These are phyloP conservation scores for Drosophila putrida DNA, from an alignment of 2,888 invertebrate genomes.

Conservation along the genomic window DNA sequence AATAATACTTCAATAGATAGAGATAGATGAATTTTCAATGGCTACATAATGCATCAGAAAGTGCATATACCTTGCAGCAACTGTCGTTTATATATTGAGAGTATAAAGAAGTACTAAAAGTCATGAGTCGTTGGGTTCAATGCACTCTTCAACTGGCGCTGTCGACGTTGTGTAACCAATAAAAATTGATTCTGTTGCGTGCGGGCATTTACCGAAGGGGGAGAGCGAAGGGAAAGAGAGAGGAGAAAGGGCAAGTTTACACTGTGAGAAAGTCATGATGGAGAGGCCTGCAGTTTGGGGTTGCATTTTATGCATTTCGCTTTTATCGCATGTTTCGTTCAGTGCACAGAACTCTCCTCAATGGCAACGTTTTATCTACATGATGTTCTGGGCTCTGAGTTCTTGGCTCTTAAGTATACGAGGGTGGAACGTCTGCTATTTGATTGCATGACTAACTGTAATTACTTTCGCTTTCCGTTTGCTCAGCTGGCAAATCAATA, in stretches of 20 bases:
- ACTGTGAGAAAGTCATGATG: slow-evolving; percentile 42
- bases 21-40: neutral
- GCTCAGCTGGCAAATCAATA: slow-evolving; percentile 65
- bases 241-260: slow-evolving; percentile 13
- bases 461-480: slow-evolving; percentile 76
- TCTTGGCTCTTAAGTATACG: neutral
- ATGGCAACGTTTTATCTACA: slow-evolving; percentile 39
- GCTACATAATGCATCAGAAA: neutral
- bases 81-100: slow-evolving; percentile 2
- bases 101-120: slow-evolving; percentile 68
- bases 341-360: slow-evolving; percentile 26
- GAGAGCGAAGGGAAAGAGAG: neutral
- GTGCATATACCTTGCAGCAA: slow-evolving; percentile 8
- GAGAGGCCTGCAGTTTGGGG: slow-evolving; percentile 41
- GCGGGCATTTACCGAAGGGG: slow-evolving; percentile 39
- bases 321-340: slow-evolving; percentile 35
- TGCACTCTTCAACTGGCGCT: slow-evolving; percentile 61
- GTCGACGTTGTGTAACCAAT: slow-evolving; percentile 74
- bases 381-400: neutral
- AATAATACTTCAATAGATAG: too few species aligned
- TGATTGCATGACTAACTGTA: slow-evolving; percentile 63
- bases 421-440: slow-evolving; percentile 7
- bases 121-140: slow-evolving; percentile 67
- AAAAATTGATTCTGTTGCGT: slow-evolving; percentile 74
- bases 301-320: slow-evolving; percentile 44